A percentile compares a stretch with the other conserved stretches of the same genome.
Evolutionary conservation across 1,140 invertebrate species (phyloP).

Genomic region (Lucilia cuprina): DNA sequence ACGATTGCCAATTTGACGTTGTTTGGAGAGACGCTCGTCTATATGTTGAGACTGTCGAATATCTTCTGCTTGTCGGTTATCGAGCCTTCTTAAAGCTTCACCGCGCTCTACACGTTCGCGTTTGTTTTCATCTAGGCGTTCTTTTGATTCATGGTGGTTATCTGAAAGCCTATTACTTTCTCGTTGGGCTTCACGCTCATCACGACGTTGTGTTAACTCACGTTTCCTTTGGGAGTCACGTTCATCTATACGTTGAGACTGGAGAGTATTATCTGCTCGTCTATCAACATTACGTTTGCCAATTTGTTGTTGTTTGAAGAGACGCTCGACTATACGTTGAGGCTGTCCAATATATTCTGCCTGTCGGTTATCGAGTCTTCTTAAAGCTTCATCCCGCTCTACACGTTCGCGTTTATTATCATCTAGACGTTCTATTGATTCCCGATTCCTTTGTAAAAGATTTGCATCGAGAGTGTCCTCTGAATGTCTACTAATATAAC

Average conservation of each 20-base stretch:
- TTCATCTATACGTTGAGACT: no score
- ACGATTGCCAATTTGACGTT: not conserved
- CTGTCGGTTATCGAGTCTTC: not conserved
- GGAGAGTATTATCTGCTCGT: no score
- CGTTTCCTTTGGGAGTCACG: no score
- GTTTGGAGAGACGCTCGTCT: no score
- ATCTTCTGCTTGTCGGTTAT: conserved; percentile 17
- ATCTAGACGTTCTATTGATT: no score
- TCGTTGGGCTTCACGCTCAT: no score
- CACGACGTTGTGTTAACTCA: not conserved
- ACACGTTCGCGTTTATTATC: not conserved
- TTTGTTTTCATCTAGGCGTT: not conserved
- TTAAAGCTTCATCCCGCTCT: not conserved
- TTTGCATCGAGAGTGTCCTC: not conserved
- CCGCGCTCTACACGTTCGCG: no score
- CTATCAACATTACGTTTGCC: no score
- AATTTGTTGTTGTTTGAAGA: not conserved
- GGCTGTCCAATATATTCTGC: not conserved
- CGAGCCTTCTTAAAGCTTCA: not conserved
- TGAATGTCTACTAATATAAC: no score
- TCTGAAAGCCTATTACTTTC: no score
- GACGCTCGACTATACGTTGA: not conserved
- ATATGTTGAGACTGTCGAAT: not conserved
- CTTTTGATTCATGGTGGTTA: not conserved
- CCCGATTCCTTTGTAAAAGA: not conserved